Evolutionary conservation across 2,888 invertebrate genomes (phyloP).

Genomic region (Eurytoma adleriae): DNA sequence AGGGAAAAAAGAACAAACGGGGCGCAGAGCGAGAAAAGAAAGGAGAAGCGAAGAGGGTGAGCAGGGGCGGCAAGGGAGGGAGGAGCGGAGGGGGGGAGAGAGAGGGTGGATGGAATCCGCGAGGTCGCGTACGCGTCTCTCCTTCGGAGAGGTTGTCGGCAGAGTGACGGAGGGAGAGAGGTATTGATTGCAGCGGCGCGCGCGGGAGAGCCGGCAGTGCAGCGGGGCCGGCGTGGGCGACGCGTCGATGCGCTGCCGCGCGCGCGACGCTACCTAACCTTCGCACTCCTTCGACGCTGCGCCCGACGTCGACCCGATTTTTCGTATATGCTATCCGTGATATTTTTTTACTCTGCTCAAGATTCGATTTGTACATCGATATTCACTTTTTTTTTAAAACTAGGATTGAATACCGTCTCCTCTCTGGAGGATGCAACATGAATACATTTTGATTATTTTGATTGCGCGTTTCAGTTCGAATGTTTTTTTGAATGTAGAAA

Average conservation of each 20-base stretch:
- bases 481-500: no score
- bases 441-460: no score
- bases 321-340: neutral
- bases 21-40: neutral
- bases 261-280: constrained; percentile 31
- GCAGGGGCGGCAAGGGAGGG: constrained; percentile 23
- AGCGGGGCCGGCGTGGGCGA: constrained; percentile 3
- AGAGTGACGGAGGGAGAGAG: constrained; percentile 71
- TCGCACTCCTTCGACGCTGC: constrained; percentile 7
- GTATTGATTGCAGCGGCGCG: constrained; percentile 71
- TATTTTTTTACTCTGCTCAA: neutral
- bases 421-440: no score
- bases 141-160: constrained; percentile 69
- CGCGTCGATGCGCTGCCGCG: neutral
- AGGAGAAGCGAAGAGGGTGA: neutral
- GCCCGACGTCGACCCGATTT: neutral
- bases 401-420: no score
- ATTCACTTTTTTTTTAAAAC: no score
- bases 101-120: constrained; percentile 33
- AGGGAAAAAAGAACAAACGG: constrained; percentile 9
- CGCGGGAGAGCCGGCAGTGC: neutral
- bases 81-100: constrained; percentile 50
- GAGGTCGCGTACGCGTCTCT: constrained; percentile 24
- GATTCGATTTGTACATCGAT: no score
- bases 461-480: no score